Percentiles rank a stretch among this genome's conserved stretches.
phyloP scores from a whole-genome alignment of 2,888 invertebrate species.

The Athrips mouffetella region DNA sequence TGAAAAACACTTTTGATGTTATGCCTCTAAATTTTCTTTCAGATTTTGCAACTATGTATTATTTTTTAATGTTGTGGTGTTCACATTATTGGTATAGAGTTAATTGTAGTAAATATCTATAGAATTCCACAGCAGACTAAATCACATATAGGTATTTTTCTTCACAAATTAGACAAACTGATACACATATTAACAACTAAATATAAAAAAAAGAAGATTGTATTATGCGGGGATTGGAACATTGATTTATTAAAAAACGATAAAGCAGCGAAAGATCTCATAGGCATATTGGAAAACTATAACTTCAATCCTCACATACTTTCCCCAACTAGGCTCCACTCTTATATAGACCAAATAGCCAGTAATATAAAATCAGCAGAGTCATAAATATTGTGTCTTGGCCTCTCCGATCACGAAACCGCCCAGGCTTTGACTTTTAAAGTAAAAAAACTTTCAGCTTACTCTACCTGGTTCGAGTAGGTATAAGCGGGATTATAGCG shows the following conservation, averaged over 20 bases:
- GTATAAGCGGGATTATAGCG: constrained; percentile 4
- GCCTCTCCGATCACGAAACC: constrained; percentile 14
- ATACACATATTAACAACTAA: background rate
- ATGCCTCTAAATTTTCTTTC: background rate
- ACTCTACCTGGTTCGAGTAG: constrained; percentile 8
- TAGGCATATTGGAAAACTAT: constrained; percentile 6
- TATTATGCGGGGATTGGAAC: constrained; percentile 16
- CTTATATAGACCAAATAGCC: constrained; percentile 20
- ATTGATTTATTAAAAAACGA: constrained; percentile 12
- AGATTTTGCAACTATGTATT: background rate
- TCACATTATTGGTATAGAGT: background rate
- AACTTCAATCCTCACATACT: constrained; percentile 16
- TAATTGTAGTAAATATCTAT: background rate
- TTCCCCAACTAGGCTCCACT: constrained; percentile 12
- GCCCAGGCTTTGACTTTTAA: background rate
- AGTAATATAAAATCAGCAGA: constrained; percentile 13
- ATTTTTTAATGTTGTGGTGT: constrained; percentile 6
- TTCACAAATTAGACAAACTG: constrained; percentile 4
- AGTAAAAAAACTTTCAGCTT: background rate
- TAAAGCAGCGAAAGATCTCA: background rate
- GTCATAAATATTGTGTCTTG: background rate
- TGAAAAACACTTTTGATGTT: background rate
- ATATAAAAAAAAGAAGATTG: constrained; percentile 10
- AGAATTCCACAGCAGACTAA: background rate
- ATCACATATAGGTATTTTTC: background rate